Evolutionary conservation across 2,797 vertebrate genomes (phyloP).

Genomic region (Crocodylus rhombifer): DNA sequence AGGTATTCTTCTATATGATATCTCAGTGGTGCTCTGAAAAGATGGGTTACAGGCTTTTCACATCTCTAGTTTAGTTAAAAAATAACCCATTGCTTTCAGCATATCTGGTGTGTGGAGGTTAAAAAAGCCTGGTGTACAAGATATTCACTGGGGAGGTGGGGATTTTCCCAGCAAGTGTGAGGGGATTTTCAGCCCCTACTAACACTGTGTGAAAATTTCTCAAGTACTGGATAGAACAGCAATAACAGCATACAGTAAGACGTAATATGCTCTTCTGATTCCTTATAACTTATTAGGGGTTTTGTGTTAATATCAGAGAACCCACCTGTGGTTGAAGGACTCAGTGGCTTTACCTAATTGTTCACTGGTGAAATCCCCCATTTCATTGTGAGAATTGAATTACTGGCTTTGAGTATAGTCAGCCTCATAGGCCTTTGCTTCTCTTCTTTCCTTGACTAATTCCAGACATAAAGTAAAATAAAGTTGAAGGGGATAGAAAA

Average conservation of each 20-base stretch:
- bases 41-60: neutral
- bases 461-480: slow-evolving; percentile 15
- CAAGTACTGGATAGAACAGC: neutral
- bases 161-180: slow-evolving; percentile 38
- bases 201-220: neutral
- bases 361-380: slow-evolving; percentile 48
- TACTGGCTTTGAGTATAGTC: neutral
- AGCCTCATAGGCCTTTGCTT: slow-evolving; percentile 30
- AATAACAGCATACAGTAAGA: slow-evolving; percentile 24
- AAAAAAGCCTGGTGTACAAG: neutral
- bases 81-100: neutral
- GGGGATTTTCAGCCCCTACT: slow-evolving; percentile 54
- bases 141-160: neutral
- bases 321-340: slow-evolving; percentile 47
- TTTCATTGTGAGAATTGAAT: slow-evolving; percentile 11
- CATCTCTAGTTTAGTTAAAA: neutral
- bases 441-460: slow-evolving; percentile 53
- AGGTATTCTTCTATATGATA: neutral
- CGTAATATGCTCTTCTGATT: neutral
- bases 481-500: neutral
- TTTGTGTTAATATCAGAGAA: slow-evolving; percentile 49
- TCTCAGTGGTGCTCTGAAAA: neutral
- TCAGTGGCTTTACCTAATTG: slow-evolving; percentile 37
- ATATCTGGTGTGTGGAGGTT: neutral
- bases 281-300: neutral